phyloP scores from a whole-genome alignment of 2,888 invertebrate species.

The Crematogaster levior region DNA sequence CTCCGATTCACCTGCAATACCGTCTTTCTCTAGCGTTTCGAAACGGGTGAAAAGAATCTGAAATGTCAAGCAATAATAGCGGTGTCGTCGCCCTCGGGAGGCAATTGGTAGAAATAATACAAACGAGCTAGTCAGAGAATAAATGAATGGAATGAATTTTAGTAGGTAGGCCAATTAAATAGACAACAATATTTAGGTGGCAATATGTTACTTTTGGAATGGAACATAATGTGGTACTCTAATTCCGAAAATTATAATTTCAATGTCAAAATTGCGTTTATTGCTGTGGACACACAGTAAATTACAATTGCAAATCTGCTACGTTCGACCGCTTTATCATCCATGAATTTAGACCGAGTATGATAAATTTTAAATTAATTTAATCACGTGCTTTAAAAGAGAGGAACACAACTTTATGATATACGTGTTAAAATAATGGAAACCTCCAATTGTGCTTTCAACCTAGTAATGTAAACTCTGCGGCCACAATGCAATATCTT shows the following conservation, averaged over 20 bases:
- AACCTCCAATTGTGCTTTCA: not conserved
- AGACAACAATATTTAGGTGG: too few species aligned
- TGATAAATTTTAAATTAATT: too few species aligned
- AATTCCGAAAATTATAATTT: not conserved
- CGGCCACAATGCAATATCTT: slow-evolving; percentile 10
- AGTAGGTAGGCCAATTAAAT: not conserved
- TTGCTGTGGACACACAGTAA: not conserved
- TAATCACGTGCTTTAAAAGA: not conserved
- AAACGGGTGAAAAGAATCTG: slow-evolving; percentile 53
- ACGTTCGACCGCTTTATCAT: not conserved
- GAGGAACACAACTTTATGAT: not conserved
- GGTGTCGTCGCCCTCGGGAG: not conserved
- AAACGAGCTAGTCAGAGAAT: not conserved
- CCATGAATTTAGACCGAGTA: not conserved
- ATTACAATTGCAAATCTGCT: not conserved
- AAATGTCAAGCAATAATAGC: slow-evolving; percentile 11
- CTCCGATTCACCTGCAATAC: not conserved
- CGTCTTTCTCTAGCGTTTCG: slow-evolving; percentile 58
- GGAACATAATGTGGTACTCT: not conserved
- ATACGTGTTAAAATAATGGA: not conserved
- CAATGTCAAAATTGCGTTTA: not conserved
- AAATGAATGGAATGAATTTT: not conserved
- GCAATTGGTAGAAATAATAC: too few species aligned
- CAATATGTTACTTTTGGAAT: not conserved
- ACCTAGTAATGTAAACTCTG: not conserved